phyloP scores from a whole-genome alignment of 2,888 invertebrate species.

The Chelonus formosanus region DNA sequence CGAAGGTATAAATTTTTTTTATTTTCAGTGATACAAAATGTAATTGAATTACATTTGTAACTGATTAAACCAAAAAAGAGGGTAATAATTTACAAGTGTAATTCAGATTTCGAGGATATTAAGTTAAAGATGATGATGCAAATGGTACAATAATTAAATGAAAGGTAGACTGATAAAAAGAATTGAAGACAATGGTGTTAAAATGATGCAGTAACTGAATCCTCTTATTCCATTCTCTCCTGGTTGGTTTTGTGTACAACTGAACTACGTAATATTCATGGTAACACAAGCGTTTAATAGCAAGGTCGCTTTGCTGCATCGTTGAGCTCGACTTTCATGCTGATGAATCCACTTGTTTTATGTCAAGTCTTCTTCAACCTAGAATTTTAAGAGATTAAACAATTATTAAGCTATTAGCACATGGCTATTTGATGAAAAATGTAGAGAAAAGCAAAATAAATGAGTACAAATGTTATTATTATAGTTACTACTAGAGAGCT shows the following conservation, averaged over 20 bases:
- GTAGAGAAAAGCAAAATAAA: neutral
- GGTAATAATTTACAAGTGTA: too few species aligned
- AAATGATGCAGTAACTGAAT: neutral
- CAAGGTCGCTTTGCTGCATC: slow-evolving; percentile 41
- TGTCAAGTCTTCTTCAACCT: slow-evolving; percentile 9
- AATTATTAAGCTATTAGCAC: slow-evolving; percentile 6
- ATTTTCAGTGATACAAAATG: too few species aligned
- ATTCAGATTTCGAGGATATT: too few species aligned
- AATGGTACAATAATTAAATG: too few species aligned
- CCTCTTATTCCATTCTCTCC: slow-evolving; percentile 29
- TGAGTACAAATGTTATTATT: too few species aligned
- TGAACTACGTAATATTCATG: slow-evolving; percentile 34
- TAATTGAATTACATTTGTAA: too few species aligned
- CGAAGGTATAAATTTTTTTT: slow-evolving; percentile 68
- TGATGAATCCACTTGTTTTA: slow-evolving; percentile 28
- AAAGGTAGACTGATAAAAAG: neutral
- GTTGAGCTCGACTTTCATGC: slow-evolving; percentile 31
- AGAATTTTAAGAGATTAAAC: slow-evolving; percentile 8
- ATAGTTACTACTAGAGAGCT: neutral
- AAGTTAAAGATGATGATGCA: too few species aligned
- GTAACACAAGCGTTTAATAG: slow-evolving; percentile 37
- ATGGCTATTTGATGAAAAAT: neutral
- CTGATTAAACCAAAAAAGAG: too few species aligned
- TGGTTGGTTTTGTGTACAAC: slow-evolving; percentile 11
- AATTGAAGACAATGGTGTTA: neutral